phyloP scores from a whole-genome alignment of 2,888 invertebrate species.

The Matsumyia berberina region DNA sequence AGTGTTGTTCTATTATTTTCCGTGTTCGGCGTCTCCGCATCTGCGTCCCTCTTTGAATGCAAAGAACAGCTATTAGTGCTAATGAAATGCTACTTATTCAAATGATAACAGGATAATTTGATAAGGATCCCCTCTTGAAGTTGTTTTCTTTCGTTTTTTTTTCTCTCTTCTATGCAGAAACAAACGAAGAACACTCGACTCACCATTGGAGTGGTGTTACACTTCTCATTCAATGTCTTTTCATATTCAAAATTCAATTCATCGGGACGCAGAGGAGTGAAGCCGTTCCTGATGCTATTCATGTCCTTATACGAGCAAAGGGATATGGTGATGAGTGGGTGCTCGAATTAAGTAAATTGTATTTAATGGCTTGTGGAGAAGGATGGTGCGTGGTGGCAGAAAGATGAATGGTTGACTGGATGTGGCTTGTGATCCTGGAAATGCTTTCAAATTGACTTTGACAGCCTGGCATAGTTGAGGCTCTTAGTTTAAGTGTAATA shows the following conservation, averaged over 20 bases:
- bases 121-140: conserved; percentile 60
- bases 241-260: conserved; percentile 71
- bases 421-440: conserved; percentile 54
- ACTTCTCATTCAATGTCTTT: conserved; percentile 38
- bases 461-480: conserved; percentile 1
- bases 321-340: conserved; percentile 67
- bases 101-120: conserved; percentile 68
- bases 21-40: background rate
- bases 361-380: conserved; percentile 59
- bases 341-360: conserved; percentile 74
- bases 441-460: conserved; percentile 56
- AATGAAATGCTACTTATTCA: conserved; percentile 71
- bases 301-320: conserved; percentile 34
- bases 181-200: conserved; percentile 27
- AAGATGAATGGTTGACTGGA: conserved; percentile 60
- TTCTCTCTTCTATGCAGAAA: conserved; percentile 7
- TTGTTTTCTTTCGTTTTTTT: conserved; percentile 29
- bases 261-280: background rate
- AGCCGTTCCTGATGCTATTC: conserved; percentile 21
- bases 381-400: conserved; percentile 8
- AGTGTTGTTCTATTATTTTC: conserved; percentile 11
- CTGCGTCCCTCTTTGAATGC: conserved; percentile 8
- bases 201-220: conserved; percentile 29
- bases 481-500: conserved; percentile 8
- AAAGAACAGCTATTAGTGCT: conserved; percentile 58